Evolutionary conservation across 2,888 invertebrate genomes (phyloP).

Genomic region (Cheilosia urbana): DNA sequence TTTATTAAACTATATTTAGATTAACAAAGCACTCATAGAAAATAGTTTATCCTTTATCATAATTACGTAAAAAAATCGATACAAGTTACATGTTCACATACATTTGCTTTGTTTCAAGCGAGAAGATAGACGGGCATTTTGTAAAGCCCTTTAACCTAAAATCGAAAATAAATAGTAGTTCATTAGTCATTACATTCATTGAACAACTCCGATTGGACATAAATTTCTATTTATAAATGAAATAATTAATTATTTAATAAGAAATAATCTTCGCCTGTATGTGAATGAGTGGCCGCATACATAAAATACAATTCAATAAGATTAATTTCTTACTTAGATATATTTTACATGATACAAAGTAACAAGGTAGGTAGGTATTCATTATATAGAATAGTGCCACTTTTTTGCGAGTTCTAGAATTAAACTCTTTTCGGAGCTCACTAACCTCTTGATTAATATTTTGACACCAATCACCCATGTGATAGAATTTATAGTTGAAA

Average conservation of each 20-base stretch:
- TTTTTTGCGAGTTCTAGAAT: background rate
- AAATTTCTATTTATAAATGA: background rate
- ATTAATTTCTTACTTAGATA: background rate
- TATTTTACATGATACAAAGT: slow-evolving; percentile 11
- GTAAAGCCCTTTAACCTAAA: slow-evolving; percentile 6
- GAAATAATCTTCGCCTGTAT: background rate
- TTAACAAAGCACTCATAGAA: slow-evolving; percentile 56
- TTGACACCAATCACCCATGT: background rate
- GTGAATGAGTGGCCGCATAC: slow-evolving; percentile 13
- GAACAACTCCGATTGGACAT: background rate
- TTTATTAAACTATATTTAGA: slow-evolving; percentile 49
- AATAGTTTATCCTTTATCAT: slow-evolving; percentile 10
- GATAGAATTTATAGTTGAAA: too few species aligned
- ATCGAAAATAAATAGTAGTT: slow-evolving; percentile 9
- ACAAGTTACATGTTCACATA: slow-evolving; percentile 23
- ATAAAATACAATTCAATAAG: background rate
- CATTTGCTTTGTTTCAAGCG: slow-evolving; percentile 23
- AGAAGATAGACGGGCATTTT: slow-evolving; percentile 42
- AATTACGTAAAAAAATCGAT: slow-evolving; percentile 23
- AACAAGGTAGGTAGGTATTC: background rate
- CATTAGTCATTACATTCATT: background rate
- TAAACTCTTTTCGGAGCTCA: background rate
- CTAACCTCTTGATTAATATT: background rate
- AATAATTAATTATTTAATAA: background rate
- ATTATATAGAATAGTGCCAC: too few species aligned